phyloP scores from a whole-genome alignment of 2,113 vertebrate genomes.

The Aegypius monachus region DNA sequence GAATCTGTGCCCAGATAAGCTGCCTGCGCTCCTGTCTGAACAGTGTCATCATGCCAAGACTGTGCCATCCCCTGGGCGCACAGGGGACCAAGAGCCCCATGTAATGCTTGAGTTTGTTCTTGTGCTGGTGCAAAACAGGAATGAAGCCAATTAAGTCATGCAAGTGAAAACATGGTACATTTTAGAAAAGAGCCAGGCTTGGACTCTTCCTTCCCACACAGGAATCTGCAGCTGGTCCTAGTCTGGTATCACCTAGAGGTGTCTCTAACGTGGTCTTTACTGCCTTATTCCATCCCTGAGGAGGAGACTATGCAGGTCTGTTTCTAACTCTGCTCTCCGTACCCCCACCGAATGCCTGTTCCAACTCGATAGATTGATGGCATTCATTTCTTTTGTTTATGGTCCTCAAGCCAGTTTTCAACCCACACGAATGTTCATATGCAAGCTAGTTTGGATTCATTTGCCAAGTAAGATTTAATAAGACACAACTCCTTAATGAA shows the following conservation, averaged over 20 bases:
- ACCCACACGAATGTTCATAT: constrained; percentile 31
- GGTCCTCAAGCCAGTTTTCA: constrained; percentile 57
- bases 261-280: constrained; percentile 3
- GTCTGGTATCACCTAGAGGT: background rate
- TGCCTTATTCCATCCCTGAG: background rate
- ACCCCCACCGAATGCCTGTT: constrained; percentile 12
- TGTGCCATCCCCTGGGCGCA: background rate
- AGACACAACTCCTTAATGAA: background rate
- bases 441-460: background rate
- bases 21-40: background rate
- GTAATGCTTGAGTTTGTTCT: background rate
- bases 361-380: constrained; percentile 59
- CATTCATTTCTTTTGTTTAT: constrained; percentile 54
- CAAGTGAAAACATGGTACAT: constrained; percentile 10
- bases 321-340: background rate
- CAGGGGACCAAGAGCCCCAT: background rate
- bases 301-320: background rate
- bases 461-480: constrained; percentile 24
- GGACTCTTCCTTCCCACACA: constrained; percentile 22
- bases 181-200: background rate
- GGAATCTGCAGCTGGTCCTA: constrained; percentile 38
- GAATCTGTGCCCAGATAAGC: background rate
- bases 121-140: background rate
- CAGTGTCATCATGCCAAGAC: background rate
- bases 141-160: background rate